Evolutionary conservation across 1,140 invertebrate genomes (phyloP).

Genomic region (Ruditapes philippinarum): DNA sequence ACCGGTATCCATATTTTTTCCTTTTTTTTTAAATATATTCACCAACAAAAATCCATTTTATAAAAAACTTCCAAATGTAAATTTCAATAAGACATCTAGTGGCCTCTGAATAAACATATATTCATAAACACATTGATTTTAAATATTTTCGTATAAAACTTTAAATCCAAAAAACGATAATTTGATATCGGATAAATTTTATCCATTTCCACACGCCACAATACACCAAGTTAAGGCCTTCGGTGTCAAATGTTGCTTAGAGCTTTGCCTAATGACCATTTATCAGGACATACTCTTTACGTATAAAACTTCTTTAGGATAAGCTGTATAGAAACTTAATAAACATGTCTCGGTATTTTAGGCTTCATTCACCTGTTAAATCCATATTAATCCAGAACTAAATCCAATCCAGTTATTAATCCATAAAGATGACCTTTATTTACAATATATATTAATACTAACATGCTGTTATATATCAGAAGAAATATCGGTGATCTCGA

Average conservation of each 20-base stretch:
- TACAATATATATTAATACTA: too few relatives aligned
- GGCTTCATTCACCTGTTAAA: not conserved
- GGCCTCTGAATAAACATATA: too few relatives aligned
- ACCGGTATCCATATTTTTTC: not conserved
- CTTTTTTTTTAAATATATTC: too few relatives aligned
- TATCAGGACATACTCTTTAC: conserved; percentile 15
- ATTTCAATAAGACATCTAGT: too few relatives aligned
- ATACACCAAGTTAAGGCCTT: not conserved
- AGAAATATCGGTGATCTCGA: too few relatives aligned
- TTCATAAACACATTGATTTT: too few relatives aligned
- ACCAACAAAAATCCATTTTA: too few relatives aligned
- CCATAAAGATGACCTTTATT: not conserved
- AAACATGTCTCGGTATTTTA: not conserved
- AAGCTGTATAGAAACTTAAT: conserved; percentile 25
- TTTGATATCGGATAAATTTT: not conserved
- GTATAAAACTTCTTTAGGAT: not conserved
- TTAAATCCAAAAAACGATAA: not conserved
- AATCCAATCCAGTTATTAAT: conserved; percentile 34
- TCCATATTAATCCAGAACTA: not conserved
- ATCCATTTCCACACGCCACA: not conserved
- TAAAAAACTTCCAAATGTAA: too few relatives aligned
- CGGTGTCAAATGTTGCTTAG: not conserved
- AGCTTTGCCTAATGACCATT: conserved; percentile 8
- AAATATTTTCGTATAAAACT: too few relatives aligned
- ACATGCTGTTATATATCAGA: too few relatives aligned